These are phyloP conservation scores for Limnephilus marmoratus DNA, from an alignment of 2,888 invertebrate genomes.

Conservation along the genomic window DNA sequence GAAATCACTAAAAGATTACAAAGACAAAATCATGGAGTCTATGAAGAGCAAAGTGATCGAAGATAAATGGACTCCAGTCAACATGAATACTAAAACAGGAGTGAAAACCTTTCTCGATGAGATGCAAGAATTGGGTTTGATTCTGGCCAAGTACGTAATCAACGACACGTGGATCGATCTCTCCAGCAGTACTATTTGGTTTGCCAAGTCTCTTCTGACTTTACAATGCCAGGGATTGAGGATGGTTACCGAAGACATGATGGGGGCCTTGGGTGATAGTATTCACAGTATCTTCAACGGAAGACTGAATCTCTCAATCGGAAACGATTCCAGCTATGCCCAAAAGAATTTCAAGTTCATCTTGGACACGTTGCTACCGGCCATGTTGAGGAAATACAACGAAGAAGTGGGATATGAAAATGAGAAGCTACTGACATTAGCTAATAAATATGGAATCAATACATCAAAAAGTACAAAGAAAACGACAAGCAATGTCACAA, in stretches of 20 bases:
- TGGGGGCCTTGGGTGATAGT: conserved; percentile 84
- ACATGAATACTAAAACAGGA: conserved; percentile 85
- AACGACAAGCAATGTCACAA: conserved; percentile 77
- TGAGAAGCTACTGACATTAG: conserved; percentile 75
- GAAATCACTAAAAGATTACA: conserved; percentile 86
- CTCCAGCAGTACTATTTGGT: conserved; percentile 88
- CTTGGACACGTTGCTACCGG: conserved; percentile 80
- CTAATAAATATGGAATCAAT: conserved; percentile 77
- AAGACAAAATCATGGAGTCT: conserved; percentile 89
- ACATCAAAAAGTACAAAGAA: conserved; percentile 75
- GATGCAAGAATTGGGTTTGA: conserved; percentile 83
- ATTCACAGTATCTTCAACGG: conserved; percentile 85
- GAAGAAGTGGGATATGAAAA: conserved; percentile 80
- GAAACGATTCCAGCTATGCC: conserved; percentile 74
- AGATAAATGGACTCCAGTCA: conserved; percentile 91
- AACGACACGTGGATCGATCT: conserved; percentile 83
- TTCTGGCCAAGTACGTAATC: conserved; percentile 81
- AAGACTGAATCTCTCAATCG: conserved; percentile 80
- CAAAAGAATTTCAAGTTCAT: conserved; percentile 85
- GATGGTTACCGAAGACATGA: conserved; percentile 85
- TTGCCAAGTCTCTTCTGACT: conserved; percentile 85
- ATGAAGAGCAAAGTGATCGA: conserved; percentile 86
- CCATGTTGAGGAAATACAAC: conserved; percentile 80
- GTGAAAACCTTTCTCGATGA: conserved; percentile 84
- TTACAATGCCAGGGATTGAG: conserved; percentile 87